Evolutionary conservation across 2,113 vertebrate species (phyloP).

Genomic region (Sitta europaea): DNA sequence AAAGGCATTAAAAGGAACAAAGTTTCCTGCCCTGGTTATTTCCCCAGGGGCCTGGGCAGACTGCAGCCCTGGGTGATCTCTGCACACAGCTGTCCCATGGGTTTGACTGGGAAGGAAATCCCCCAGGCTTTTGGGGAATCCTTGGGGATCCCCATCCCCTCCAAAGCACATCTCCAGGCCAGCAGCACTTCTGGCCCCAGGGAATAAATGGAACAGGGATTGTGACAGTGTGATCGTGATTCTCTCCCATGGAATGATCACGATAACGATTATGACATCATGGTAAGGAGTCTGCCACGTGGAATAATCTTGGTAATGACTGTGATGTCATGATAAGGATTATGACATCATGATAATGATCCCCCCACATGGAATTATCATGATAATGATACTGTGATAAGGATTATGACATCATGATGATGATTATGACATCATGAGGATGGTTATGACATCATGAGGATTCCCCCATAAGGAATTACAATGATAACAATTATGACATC

Average conservation of each 20-base stretch:
- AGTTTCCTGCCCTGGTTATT: too few relatives aligned
- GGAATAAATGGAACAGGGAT: too few relatives aligned
- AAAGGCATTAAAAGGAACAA: too few relatives aligned
- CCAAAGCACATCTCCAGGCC: not conserved
- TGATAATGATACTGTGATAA: not conserved
- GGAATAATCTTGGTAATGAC: not conserved
- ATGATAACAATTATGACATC: not conserved
- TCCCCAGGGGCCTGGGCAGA: not conserved
- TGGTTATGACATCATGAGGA: not conserved
- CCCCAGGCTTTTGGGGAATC: not conserved
- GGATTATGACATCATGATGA: not conserved
- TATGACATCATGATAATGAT: not conserved
- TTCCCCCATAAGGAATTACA: not conserved
- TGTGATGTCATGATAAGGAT: not conserved
- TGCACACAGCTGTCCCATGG: accelerated
- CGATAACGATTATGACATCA: not conserved
- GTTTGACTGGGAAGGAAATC: not conserved
- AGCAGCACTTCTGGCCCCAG: not conserved
- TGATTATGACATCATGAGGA: too few relatives aligned
- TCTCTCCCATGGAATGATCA: not conserved
- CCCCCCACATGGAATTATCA: too few relatives aligned
- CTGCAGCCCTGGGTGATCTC: not conserved
- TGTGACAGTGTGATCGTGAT: not conserved
- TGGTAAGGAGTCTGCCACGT: too few relatives aligned
- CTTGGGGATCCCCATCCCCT: not conserved